Conservation (phyloP, 2,113 vertebrate species). For the Phaethon lepturus region DNA sequence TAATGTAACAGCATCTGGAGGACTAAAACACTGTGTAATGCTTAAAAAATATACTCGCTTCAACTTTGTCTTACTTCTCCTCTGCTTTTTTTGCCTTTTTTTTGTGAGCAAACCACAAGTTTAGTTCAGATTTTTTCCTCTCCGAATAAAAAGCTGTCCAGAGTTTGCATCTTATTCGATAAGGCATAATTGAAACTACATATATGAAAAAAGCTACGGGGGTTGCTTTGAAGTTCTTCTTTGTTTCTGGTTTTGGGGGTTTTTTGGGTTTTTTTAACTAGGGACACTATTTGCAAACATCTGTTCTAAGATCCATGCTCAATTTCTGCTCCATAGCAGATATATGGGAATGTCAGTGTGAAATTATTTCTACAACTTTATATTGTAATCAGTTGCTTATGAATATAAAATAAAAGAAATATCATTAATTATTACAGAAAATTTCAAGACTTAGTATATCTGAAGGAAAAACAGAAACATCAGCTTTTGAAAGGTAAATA, state of each 20-base stretch:
- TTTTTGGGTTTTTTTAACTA: not conserved
- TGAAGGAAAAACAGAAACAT: conserved; percentile 59
- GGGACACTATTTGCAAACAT: not conserved
- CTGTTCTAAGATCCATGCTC: not conserved
- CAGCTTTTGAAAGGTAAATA: conserved; percentile 67
- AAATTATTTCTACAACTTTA: not conserved
- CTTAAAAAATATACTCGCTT: not conserved
- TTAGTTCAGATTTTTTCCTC: not conserved
- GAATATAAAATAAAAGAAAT: conserved; percentile 41
- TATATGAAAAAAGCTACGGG: not conserved
- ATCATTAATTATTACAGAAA: conserved; percentile 69
- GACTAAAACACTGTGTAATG: not conserved
- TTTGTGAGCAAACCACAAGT: not conserved
- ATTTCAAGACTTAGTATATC: conserved; percentile 39
- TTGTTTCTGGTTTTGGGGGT: not conserved
- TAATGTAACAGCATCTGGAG: not conserved
- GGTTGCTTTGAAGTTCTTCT: not conserved
- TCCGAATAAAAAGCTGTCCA: not conserved
- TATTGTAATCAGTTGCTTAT: not conserved
- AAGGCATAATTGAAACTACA: not conserved
- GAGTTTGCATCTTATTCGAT: not conserved
- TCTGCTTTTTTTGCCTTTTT: not conserved
- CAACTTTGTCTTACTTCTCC: not conserved
- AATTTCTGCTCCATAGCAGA: not conserved
- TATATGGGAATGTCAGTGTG: not conserved